A percentile compares a stretch with the other conserved stretches of the same genome.
phyloP scores from a whole-genome alignment of 2,888 invertebrate genomes.

The Synanthedon myopaeformis region DNA sequence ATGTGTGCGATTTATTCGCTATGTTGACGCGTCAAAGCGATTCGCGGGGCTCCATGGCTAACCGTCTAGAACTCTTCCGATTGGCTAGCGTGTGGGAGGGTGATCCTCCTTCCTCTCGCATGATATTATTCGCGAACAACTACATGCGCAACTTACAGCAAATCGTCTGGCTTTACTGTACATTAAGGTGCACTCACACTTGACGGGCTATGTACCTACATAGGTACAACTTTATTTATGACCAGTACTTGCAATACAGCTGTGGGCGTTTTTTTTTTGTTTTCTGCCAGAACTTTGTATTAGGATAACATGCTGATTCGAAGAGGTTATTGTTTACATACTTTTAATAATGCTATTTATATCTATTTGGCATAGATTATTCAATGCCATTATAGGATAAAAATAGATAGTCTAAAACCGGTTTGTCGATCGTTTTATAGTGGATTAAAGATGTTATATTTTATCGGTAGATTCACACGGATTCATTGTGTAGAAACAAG shows the following conservation, averaged over 20 bases:
- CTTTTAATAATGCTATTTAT: no score
- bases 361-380: no score
- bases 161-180: conserved; percentile 38
- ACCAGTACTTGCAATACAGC: no score
- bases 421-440: background rate
- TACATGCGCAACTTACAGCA: conserved; percentile 19
- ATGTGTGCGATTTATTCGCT: conserved; percentile 56
- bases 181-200: conserved; percentile 17
- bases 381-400: no score
- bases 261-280: no score
- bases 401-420: no score
- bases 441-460: conserved; percentile 15
- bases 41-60: conserved; percentile 20
- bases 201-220: conserved; percentile 1
- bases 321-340: background rate
- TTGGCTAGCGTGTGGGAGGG: conserved; percentile 59
- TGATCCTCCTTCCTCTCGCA: conserved; percentile 66
- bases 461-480: conserved; percentile 40
- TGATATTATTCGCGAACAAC: conserved; percentile 35
- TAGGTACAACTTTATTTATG: background rate
- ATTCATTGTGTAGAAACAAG: conserved; percentile 30
- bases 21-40: conserved; percentile 29
- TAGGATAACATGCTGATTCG: background rate
- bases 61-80: conserved; percentile 38
- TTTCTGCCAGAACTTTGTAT: background rate